Conservation (phyloP, 2,797 vertebrate species). For the Gadopsis marmoratus region DNA sequence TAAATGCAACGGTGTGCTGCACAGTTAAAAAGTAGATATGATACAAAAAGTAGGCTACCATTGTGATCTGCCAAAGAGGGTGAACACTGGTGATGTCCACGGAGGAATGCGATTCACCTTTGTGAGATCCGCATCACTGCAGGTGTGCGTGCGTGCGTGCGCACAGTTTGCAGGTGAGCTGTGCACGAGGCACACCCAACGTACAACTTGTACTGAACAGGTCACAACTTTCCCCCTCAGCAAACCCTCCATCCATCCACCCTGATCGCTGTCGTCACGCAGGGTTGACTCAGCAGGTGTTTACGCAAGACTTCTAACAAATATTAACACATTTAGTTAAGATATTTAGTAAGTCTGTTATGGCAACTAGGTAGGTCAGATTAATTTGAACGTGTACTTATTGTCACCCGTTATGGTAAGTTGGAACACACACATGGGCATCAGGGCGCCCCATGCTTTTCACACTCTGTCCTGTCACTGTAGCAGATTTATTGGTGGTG, state of each 20-base stretch:
- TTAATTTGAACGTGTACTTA: background rate
- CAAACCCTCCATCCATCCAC: background rate
- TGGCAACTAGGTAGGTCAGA: background rate
- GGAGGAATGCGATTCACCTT: conserved; percentile 12
- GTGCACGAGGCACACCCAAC: conserved; percentile 28
- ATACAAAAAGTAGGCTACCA: background rate
- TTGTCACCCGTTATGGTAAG: background rate
- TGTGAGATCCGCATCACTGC: background rate
- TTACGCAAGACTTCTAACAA: background rate
- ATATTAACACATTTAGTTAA: background rate
- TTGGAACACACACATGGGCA: no score
- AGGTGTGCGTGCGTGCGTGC: conserved; percentile 3
- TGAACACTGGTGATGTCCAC: no score
- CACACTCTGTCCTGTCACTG: conserved; percentile 4
- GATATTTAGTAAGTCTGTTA: background rate
- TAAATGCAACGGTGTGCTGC: no score
- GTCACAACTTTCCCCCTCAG: conserved; percentile 17
- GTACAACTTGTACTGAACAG: conserved; percentile 40
- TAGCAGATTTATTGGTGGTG: conserved; percentile 29
- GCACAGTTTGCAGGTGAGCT: background rate
- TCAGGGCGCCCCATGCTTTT: no score
- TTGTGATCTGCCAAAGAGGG: background rate
- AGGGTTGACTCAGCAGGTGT: background rate
- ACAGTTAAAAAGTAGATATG: background rate
- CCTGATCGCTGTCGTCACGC: background rate